A percentile compares a stretch with the other conserved stretches of the same genome.
phyloP scores from a whole-genome alignment of 1,140 invertebrate genomes.

The Penaeus indicus region DNA sequence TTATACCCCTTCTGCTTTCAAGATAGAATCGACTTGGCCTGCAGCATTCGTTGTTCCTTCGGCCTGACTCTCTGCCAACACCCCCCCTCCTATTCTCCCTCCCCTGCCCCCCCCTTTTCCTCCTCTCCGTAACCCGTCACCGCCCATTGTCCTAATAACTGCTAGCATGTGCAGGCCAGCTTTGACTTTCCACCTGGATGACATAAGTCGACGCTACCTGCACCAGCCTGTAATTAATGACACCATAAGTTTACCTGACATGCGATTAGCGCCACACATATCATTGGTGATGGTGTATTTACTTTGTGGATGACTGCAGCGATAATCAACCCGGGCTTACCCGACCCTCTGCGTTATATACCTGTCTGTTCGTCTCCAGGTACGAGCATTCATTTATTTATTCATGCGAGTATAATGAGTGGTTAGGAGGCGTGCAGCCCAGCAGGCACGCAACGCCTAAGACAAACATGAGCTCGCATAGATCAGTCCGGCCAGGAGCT shows the following conservation, averaged over 20 bases:
- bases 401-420: slow-evolving; percentile 48
- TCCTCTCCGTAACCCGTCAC: no score
- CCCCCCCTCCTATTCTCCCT: no score
- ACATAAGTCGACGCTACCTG: slow-evolving; percentile 27
- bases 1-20: no score
- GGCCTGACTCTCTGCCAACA: no score
- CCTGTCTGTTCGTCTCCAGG: slow-evolving; percentile 35
- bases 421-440: slow-evolving; percentile 49
- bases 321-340: slow-evolving; percentile 19
- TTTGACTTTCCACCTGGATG: not conserved
- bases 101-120: no score
- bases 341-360: not conserved
- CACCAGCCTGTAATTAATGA: slow-evolving; percentile 37
- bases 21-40: no score
- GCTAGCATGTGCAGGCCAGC: no score
- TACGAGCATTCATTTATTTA: slow-evolving; percentile 43
- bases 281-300: slow-evolving; percentile 51
- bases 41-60: no score
- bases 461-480: slow-evolving; percentile 48
- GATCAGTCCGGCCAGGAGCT: slow-evolving; percentile 19
- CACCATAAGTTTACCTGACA: slow-evolving; percentile 34
- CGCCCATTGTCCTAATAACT: no score
- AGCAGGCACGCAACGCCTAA: slow-evolving; percentile 45
- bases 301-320: slow-evolving; percentile 28
- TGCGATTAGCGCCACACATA: slow-evolving; percentile 47